Percentiles rank a stretch among this genome's conserved stretches.
These are phyloP conservation scores for Ruditapes philippinarum DNA, from an alignment of 1,140 invertebrate species.

Conservation along the genomic window DNA sequence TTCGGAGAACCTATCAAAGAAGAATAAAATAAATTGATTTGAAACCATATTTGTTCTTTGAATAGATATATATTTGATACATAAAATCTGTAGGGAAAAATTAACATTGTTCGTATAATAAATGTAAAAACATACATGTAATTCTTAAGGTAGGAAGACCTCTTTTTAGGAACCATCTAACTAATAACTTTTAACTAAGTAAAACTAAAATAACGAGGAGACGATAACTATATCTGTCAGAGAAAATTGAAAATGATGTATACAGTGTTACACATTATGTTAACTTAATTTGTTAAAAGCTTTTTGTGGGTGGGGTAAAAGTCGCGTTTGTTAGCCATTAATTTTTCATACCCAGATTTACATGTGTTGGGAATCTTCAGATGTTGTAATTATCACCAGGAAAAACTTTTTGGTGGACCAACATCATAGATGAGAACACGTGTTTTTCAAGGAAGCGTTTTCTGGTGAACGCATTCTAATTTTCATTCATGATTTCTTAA, in stretches of 20 bases:
- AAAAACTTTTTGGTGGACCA: slow-evolving; percentile 26
- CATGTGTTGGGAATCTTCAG: slow-evolving; percentile 3
- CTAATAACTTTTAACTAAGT: too few species aligned
- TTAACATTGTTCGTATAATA: background rate
- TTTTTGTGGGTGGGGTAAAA: slow-evolving; percentile 55
- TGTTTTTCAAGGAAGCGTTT: slow-evolving; percentile 36
- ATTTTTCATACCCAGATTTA: slow-evolving; percentile 36
- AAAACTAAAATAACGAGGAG: slow-evolving; percentile 4
- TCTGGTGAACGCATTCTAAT: slow-evolving; percentile 22
- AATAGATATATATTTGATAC: background rate
- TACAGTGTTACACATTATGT: background rate
- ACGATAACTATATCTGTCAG: slow-evolving; percentile 26
- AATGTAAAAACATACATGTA: background rate
- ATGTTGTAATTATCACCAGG: slow-evolving; percentile 33
- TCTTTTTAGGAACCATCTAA: background rate
- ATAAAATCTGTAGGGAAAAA: background rate
- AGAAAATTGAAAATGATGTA: slow-evolving; percentile 27
- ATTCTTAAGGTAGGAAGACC: background rate
- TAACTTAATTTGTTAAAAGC: slow-evolving; percentile 62
- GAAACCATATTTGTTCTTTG: too few species aligned
- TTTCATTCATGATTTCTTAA: slow-evolving; percentile 41
- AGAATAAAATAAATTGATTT: too few species aligned
- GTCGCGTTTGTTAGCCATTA: slow-evolving; percentile 10
- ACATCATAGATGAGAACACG: slow-evolving; percentile 44
- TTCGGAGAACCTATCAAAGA: too few species aligned